Base-by-base conservation (phyloP, 2,113 vertebrate species). In the Actinemys pallida region DNA sequence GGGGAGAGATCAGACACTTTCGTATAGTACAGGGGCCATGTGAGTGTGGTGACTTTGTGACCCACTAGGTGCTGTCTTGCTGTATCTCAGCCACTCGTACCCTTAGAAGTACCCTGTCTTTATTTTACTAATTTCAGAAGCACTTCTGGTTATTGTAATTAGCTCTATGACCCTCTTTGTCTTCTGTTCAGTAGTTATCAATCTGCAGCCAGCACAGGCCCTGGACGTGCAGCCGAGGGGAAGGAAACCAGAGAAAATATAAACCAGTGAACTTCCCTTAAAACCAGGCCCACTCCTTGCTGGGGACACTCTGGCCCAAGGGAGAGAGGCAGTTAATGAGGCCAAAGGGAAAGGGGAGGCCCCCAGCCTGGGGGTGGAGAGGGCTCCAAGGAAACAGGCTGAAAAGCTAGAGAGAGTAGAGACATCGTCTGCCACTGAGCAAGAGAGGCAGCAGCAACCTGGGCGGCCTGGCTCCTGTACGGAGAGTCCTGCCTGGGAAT, bases 361-460 rank as follows among this genome's bases (percentile, higher is more conserved):
- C 7, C 42, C 56, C 9, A 52, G 45, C 2, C 1, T 29, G 50
- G 81, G 1, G 3, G 1, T 14, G 39, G 39, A 11, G 45, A 9
- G 49, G 19, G 57, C 57, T 29, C 27, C 27, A 12, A 29, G 57
- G 57, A 27, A 29, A 27, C 27, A 13, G 81, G 65, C 27, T 52
- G 79, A 35, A 24, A 52, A 50, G 45, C 3, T n/a, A 10, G 47
- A 59, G 52, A 2, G 53, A 54, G 8, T 22, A 14, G 65, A n/a
- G 14, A 19, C 31, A 1, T 7, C 62, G 3, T 69, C 65, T n/a
- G 65, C 31, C 35, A 19, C 35, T 1, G 65, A 42, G 39, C 72
- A 2, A 10, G 54, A 24, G 31, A 5, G 45, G 24, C 24, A 2
- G 31, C 42, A 39, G 54, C 76, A 9, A 11, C 1, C 5, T 35